These are phyloP conservation scores for Catharus fuscescens DNA, from an alignment of 2,113 vertebrate genomes.

Conservation along the genomic window DNA sequence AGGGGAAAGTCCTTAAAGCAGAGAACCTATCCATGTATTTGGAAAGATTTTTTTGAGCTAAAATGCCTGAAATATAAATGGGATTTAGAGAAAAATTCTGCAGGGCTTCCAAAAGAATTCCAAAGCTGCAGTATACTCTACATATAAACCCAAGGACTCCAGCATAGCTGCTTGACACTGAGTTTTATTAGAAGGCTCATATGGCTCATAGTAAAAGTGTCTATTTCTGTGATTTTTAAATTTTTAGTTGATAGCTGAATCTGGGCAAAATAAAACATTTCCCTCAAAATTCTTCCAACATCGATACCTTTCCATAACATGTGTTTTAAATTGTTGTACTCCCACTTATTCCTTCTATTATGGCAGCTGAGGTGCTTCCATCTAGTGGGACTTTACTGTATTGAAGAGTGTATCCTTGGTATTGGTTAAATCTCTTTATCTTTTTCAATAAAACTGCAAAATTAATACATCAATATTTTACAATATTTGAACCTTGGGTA, in stretches of 20 bases:
- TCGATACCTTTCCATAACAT: neutral
- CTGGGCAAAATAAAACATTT: neutral
- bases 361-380: neutral
- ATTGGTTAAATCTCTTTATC: neutral
- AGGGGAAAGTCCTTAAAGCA: neutral
- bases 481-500: neutral
- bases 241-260: neutral
- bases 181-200: neutral
- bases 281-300: neutral
- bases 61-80: neutral
- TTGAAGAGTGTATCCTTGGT: neutral
- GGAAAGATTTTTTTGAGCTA: neutral
- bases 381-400: neutral
- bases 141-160: neutral
- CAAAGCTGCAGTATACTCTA: neutral
- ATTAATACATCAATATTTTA: neutral
- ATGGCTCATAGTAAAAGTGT: neutral
- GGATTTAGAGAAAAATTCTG: neutral
- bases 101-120: neutral
- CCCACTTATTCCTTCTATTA: neutral
- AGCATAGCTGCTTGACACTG: neutral
- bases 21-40: fast-evolving
- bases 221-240: neutral
- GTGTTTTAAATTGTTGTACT: neutral
- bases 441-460: neutral